Base-by-base conservation (phyloP, 2,113 vertebrate species). In the Ameiurus melas region DNA sequence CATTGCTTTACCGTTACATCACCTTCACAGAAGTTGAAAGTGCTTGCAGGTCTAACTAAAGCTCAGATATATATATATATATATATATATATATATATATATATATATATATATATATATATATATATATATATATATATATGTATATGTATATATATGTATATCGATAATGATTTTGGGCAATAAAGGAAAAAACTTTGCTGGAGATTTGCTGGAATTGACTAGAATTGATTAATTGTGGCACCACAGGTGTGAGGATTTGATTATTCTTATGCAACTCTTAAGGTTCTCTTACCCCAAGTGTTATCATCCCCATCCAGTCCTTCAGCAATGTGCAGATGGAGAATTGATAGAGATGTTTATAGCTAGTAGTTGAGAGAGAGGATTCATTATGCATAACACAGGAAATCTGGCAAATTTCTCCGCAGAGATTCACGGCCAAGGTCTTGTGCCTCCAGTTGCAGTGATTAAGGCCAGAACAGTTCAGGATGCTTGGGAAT, bases 1-100 rank as follows among this genome's bases (percentile, higher is more conserved):
- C 71, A 57, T 88, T 88, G 73, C 47, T 81, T 85, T 90, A 77
- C 81, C 33, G 16, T 86, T 88, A 88, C 87, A 88, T 88, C 87
- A 84, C 68, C 71, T 68, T 60, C 39, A 80, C 39, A 66, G 51
- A 36, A 70, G 55, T 78, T 77, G 17, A 85, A 77, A 53, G 30
- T 8, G 53, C 51, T 86, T 43, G 39, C 64, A 51, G 25, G 39
- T 82, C 78, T 57, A 55, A 60, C 64, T 55, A n/a, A 58, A 73
- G 78, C 86, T 81, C 47, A 39, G 78, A 73, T 51, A 47, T 47
- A 47, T 39, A 43, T 43, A 5, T 43, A 43, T 43, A 43, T 43
- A 43, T 43, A 43, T 43, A 43, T 43, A 43, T 43, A 43, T 43
- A 43, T 43, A 43, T 43, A 43, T 43, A 43, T 43, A 43, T 43